Conservation (phyloP, 2,888 invertebrate genomes). For the Neocrepidodera transversa region DNA sequence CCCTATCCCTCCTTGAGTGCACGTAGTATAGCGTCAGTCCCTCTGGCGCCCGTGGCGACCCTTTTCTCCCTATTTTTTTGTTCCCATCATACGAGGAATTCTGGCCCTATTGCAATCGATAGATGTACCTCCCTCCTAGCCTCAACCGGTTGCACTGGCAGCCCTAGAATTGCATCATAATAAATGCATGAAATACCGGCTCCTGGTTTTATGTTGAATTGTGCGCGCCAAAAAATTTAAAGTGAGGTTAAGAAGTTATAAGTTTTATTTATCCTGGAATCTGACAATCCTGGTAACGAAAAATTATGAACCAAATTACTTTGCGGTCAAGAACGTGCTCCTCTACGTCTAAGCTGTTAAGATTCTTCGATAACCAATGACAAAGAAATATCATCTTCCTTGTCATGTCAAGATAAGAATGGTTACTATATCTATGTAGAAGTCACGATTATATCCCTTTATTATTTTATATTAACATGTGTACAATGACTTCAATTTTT, state of each 20-base stretch:
- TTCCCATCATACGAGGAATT: slow-evolving; percentile 17
- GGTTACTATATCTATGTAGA: no score
- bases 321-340: no score
- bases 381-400: no score
- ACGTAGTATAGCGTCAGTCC: slow-evolving; percentile 1
- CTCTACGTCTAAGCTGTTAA: no score
- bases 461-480: no score
- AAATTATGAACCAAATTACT: no score
- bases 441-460: no score
- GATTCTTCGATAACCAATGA: no score
- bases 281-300: no score
- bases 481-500: no score
- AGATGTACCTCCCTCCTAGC: neutral
- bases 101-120: slow-evolving; percentile 26
- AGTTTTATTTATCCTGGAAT: no score
- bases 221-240: neutral
- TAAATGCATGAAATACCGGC: slow-evolving; percentile 13
- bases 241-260: slow-evolving; percentile 7
- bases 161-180: slow-evolving; percentile 15
- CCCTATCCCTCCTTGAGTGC: neutral
- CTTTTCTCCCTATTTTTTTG: slow-evolving; percentile 3
- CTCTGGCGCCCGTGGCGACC: slow-evolving; percentile 27
- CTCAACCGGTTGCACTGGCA: neutral
- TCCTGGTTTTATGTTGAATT: neutral
- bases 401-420: no score